Conservation (phyloP, 2,797 vertebrate genomes). For the Smutsia gigantea region DNA sequence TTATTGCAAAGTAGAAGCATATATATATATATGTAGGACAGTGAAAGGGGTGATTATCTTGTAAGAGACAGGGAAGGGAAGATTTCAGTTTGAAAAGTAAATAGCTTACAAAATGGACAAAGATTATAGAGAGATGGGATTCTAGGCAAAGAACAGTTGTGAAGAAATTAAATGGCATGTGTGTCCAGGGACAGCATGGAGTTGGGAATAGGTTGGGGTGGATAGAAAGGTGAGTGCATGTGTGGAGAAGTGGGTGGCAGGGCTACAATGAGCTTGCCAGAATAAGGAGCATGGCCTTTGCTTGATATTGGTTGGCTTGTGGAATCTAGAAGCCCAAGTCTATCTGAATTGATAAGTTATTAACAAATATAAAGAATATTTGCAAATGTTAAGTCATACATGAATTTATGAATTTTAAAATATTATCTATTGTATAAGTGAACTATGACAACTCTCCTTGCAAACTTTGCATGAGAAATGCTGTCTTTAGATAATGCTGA, state of each 20-base stretch:
- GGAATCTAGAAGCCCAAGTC: not conserved
- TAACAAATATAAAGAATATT: not conserved
- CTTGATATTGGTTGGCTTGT: not conserved
- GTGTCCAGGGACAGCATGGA: not conserved
- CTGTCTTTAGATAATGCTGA: not conserved
- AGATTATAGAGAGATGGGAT: not conserved
- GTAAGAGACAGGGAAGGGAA: not conserved
- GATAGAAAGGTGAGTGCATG: not conserved
- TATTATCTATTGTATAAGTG: not conserved
- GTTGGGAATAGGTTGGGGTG: not conserved
- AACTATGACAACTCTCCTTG: not conserved
- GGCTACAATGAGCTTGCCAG: not conserved
- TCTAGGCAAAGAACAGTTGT: not conserved
- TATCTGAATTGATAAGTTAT: not conserved
- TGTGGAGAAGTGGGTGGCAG: not conserved
- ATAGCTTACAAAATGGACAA: not conserved
- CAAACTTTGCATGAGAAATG: not conserved
- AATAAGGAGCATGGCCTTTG: not conserved
- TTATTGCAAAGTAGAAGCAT: not conserved
- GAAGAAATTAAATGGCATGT: not conserved
- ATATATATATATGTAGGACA: not conserved
- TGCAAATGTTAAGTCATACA: not conserved
- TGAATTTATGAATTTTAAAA: not conserved
- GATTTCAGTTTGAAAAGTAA: conserved; percentile 7
- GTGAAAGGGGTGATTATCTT: not conserved